Conservation (phyloP, 1,140 invertebrate genomes). For the Zaprionus davidi region DNA sequence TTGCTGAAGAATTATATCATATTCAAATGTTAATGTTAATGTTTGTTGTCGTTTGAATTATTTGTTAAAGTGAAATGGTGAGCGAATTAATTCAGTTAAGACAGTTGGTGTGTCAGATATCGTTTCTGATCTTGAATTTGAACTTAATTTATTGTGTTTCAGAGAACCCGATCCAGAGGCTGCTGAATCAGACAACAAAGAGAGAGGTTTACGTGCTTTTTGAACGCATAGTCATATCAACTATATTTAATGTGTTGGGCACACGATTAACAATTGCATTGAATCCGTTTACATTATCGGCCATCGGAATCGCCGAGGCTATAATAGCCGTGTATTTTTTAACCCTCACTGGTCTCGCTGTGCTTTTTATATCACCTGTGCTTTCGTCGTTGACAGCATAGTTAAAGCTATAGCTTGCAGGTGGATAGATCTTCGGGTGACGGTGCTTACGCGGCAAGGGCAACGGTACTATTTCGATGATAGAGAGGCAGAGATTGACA, state of each 20-base stretch:
- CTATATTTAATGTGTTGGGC: slow-evolving; percentile 54
- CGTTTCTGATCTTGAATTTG: too few species aligned
- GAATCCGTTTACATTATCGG: slow-evolving; percentile 85
- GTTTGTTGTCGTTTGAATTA: too few species aligned
- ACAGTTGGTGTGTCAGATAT: too few species aligned
- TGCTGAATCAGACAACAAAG: neutral
- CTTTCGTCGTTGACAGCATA: slow-evolving; percentile 65
- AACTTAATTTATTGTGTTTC: too few species aligned
- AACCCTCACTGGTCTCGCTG: slow-evolving; percentile 60
- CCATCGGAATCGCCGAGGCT: slow-evolving; percentile 72
- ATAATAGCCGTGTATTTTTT: slow-evolving; percentile 62
- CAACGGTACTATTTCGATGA: neutral
- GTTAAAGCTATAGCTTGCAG: slow-evolving; percentile 61
- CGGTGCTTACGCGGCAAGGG: too few species aligned
- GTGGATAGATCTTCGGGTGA: slow-evolving; percentile 57
- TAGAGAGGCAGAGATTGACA: neutral
- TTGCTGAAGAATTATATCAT: too few species aligned
- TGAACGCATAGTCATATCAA: slow-evolving; percentile 11
- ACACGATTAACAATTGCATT: slow-evolving; percentile 85
- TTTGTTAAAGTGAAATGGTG: too few species aligned
- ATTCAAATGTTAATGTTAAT: too few species aligned
- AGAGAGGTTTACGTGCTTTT: neutral
- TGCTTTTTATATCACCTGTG: slow-evolving; percentile 71
- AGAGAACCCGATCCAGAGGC: too few species aligned
- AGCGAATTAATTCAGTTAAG: too few species aligned